Evolutionary conservation across 1,140 invertebrate species (phyloP).

Genomic region (Zaprionus gabonicus): DNA sequence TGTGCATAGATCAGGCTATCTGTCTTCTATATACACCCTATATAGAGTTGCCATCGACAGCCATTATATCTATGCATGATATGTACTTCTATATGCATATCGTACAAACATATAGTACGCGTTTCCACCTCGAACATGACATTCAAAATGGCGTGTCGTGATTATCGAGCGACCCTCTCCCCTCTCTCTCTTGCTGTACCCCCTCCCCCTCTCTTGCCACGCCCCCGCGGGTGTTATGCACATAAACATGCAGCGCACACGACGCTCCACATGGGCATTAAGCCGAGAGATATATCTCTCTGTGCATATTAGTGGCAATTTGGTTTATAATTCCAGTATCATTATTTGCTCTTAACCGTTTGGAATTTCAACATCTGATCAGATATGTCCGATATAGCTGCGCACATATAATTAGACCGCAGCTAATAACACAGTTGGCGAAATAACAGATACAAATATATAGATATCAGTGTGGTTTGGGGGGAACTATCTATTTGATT

Average conservation of each 20-base stretch:
- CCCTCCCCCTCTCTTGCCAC: conserved; percentile 17
- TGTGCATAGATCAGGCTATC: conserved; percentile 34
- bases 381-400: conserved; percentile 1
- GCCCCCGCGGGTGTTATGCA: conserved; percentile 35
- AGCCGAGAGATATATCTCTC: conserved; percentile 58
- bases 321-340: conserved; percentile 37
- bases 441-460: not conserved
- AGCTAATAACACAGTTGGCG: conserved; percentile 3
- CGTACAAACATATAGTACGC: not conserved
- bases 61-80: conserved; percentile 1
- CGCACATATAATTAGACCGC: not conserved
- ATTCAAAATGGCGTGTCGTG: conserved; percentile 65
- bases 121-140: conserved; percentile 46
- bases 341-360: conserved; percentile 26
- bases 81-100: not conserved
- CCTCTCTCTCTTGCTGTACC: not conserved
- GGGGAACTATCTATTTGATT: not conserved
- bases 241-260: conserved; percentile 24
- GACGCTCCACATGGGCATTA: conserved; percentile 18
- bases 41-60: conserved; percentile 7
- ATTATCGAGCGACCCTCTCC: conserved; percentile 40
- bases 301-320: conserved; percentile 61
- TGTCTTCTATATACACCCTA: conserved; percentile 20
- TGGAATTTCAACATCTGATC: conserved; percentile 13
- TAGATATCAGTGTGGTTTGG: not conserved